A percentile compares a stretch with the other conserved stretches of the same genome.
Evolutionary conservation across 2,113 vertebrate genomes (phyloP).

Genomic region (Misgurnus mizolepis): DNA sequence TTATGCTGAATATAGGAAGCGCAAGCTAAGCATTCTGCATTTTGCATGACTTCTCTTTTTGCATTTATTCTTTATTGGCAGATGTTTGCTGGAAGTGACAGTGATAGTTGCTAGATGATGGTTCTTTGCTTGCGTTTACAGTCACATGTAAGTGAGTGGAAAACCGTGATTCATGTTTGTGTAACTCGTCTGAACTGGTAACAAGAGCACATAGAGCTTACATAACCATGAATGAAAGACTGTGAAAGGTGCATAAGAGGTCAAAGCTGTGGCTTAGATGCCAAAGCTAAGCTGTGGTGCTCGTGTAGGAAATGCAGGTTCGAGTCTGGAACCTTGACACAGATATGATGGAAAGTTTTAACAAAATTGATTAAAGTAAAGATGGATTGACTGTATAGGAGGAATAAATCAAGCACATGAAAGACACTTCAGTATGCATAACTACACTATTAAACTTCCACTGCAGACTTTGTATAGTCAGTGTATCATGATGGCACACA

Average conservation of each 20-base stretch:
- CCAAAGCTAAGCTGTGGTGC: neutral
- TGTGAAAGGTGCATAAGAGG: neutral
- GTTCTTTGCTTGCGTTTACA: constrained; percentile 14
- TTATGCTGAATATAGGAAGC: constrained; percentile 64
- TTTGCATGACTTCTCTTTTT: constrained; percentile 66
- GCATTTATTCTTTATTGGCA: neutral
- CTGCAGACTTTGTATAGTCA: constrained; percentile 47
- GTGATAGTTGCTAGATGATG: neutral
- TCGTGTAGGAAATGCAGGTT: neutral
- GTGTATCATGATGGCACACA: constrained; percentile 20
- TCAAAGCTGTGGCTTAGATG: neutral
- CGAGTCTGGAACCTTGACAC: neutral
- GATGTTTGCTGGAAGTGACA: constrained; percentile 20
- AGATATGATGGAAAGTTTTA: too few species aligned
- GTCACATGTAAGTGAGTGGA: constrained; percentile 37
- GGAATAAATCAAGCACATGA: too few species aligned
- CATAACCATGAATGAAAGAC: neutral
- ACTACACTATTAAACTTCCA: constrained; percentile 36
- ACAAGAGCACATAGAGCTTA: neutral
- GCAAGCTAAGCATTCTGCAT: constrained; percentile 66
- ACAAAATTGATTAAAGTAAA: too few species aligned
- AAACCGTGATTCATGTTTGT: constrained; percentile 49
- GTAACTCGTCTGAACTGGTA: neutral
- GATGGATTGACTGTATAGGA: too few species aligned
- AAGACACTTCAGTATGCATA: neutral